Base-by-base conservation (phyloP, 53 echinoderm and acorn worm genomes). In the Astropecten irregularis region DNA sequence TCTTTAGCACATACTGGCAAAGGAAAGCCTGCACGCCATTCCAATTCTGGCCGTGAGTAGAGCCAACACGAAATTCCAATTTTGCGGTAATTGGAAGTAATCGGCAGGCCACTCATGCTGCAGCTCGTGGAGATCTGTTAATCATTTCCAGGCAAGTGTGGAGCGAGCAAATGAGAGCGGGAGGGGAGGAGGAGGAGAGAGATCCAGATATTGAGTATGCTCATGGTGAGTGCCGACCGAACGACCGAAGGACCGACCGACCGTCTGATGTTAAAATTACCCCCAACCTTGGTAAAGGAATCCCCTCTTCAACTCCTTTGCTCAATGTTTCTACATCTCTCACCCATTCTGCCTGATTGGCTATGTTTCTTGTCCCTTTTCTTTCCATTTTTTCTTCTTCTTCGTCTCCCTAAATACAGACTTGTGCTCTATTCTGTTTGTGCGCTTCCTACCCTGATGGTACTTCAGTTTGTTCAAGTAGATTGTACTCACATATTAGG, bases 51-150 rank as follows among this genome's bases (percentile, higher is more conserved):
- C 61, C 14, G 30, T 13, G 31, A 62, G 57, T 62, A 79, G 79
- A 79, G 79, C 79, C 79, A 46, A 79, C 79, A 79, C 79, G 79
- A 79, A 79, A 79, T 79, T 61, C 79, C 79, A 61, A 79, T 79
- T 79, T 62, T 62, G 61, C 62, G 46, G 61, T 79, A 79, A 79
- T 79, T 79, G 79, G 79, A 79, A 61, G 79, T 79, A 79, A 79
- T 79, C 79, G 61, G 28, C 62, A 34, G 61, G 22, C 61, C 79
- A 79, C 79, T 79, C 79, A 29, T 62, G 44, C 79, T 33, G 47
- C 79, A 34, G 60, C 62, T 62, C 61, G 22, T 56, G 16, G 32
- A 47, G 61, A 79, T 79, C 79, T 79, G 79, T 79, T 79, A 79
- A 79, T 79, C 61, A 79, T 79, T 79, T 62, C 79, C 79, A 79